Conservation (phyloP, 2,797 vertebrate genomes). For the Enteromius unitaeniatus region DNA sequence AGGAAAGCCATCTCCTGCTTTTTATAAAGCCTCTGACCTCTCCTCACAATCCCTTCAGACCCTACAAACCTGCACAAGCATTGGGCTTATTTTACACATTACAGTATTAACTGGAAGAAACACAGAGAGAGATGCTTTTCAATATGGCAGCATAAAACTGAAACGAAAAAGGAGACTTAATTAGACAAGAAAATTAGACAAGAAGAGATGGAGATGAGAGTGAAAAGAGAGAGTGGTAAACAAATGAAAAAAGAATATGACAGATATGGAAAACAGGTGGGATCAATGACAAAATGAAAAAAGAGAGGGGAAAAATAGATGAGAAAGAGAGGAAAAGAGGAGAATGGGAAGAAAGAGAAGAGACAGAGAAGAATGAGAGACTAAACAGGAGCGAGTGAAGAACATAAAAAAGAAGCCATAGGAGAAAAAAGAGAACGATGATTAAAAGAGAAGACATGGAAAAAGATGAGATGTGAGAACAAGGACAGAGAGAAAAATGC, state of each 20-base stretch:
- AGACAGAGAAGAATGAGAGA: neutral
- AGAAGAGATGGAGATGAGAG: neutral
- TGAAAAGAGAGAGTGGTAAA: neutral
- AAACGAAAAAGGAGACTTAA: neutral
- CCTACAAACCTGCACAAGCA: neutral
- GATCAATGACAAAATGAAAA: neutral
- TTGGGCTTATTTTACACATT: neutral
- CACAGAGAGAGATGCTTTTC: neutral
- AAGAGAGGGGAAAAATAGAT: neutral
- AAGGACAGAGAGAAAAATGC: neutral
- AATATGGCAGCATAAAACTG: neutral
- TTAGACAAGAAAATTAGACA: neutral
- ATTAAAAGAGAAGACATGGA: neutral
- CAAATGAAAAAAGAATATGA: conserved; percentile 14
- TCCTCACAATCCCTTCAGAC: conserved; percentile 14
- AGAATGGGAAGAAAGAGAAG: neutral
- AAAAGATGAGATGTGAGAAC: neutral
- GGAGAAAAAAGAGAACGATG: neutral
- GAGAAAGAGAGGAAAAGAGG: neutral
- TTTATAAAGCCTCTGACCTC: conserved; percentile 5
- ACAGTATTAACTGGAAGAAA: neutral
- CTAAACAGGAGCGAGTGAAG: neutral
- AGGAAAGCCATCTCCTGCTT: neutral
- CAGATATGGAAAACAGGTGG: neutral
- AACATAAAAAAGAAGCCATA: neutral